Conservation (phyloP, 2,888 invertebrate species). For the Tetragnatha montana region DNA sequence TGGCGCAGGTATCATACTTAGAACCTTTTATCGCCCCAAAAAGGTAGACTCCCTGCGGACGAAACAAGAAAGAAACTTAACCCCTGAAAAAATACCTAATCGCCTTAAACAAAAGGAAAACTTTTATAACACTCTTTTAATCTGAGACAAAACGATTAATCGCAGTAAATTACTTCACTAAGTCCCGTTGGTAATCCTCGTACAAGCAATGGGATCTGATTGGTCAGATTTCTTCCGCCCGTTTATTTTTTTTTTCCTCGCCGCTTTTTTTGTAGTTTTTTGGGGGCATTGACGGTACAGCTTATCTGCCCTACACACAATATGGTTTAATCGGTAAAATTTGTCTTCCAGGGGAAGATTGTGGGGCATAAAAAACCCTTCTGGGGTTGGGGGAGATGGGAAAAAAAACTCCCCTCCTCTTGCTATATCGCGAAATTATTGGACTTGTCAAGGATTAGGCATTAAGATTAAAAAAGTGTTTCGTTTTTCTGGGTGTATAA, state of each 20-base stretch:
- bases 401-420: neutral
- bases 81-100: conserved; percentile 23
- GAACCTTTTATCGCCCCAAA: conserved; percentile 15
- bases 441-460: conserved; percentile 43
- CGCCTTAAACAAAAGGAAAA: conserved; percentile 55
- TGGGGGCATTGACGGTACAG: conserved; percentile 17
- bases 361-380: conserved; percentile 2
- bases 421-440: conserved; percentile 25
- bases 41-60: conserved; percentile 7
- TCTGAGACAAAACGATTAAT: conserved; percentile 63
- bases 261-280: neutral
- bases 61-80: neutral
- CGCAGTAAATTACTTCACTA: conserved; percentile 62
- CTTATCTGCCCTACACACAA: conserved; percentile 57
- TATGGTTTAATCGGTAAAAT: conserved; percentile 66
- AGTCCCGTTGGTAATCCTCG: conserved; percentile 61
- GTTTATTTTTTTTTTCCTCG: conserved; percentile 30
- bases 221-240: conserved; percentile 54
- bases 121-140: conserved; percentile 67
- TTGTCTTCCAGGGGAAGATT: conserved; percentile 21
- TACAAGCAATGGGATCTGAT: conserved; percentile 59
- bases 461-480: conserved; percentile 22
- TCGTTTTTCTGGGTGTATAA: neutral
- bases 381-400: neutral
- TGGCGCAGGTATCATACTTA: conserved; percentile 57